These are phyloP conservation scores for Hippocampus kuda DNA, from an alignment of 2,797 vertebrate species.

Conservation along the genomic window DNA sequence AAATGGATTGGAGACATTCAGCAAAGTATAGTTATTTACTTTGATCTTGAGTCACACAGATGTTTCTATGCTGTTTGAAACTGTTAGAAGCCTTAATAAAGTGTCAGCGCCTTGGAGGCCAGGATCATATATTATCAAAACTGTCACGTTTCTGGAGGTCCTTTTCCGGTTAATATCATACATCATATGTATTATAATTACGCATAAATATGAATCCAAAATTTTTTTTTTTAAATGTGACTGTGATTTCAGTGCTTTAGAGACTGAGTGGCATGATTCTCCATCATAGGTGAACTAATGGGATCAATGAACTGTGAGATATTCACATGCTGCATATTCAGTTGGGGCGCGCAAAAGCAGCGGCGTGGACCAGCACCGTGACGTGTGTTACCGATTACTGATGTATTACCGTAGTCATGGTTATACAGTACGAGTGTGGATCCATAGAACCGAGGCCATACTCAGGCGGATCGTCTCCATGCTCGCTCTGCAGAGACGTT, in stretches of 20 bases:
- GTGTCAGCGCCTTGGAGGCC: not conserved
- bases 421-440: conserved; percentile 19
- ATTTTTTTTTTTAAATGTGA: not conserved
- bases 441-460: conserved; percentile 14
- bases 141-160: not conserved
- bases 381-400: conserved; percentile 43
- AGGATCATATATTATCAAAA: not conserved
- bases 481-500: not conserved
- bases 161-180: too few species aligned
- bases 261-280: not conserved
- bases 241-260: not conserved
- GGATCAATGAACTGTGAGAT: not conserved
- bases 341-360: conserved; percentile 22
- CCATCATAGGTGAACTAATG: not conserved
- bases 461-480: not conserved
- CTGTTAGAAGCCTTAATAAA: conserved; percentile 3
- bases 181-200: not conserved
- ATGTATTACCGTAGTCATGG: conserved; percentile 56
- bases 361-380: conserved; percentile 25
- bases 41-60: not conserved
- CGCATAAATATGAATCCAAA: not conserved
- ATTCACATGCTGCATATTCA: conserved; percentile 22
- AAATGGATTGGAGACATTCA: conserved; percentile 5
- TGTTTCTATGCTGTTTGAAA: not conserved
- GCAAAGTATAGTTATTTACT: not conserved